A percentile compares a stretch with the other conserved stretches of the same genome.
Evolutionary conservation across 2,797 vertebrate genomes (phyloP).

Genomic region (Rhinoraja longicauda): DNA sequence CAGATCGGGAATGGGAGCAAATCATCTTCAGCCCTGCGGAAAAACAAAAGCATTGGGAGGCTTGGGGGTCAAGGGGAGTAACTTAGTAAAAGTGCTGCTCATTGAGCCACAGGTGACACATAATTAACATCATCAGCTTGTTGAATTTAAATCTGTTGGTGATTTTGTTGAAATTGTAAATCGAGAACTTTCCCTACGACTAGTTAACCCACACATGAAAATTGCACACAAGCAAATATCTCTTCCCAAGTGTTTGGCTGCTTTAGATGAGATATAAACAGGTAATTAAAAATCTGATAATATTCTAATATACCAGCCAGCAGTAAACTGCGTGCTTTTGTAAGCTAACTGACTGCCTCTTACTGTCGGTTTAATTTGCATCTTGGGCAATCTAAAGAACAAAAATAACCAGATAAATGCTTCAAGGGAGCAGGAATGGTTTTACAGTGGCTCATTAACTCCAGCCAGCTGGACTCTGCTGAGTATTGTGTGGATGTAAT

Average conservation of each 20-base stretch:
- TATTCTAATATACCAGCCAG: background rate
- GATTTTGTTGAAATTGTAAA: background rate
- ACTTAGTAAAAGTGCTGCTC: background rate
- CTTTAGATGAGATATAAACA: background rate
- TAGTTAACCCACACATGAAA: background rate
- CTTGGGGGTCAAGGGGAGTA: too few species aligned
- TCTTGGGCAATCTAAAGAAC: conserved; percentile 11
- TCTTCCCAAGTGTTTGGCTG: background rate
- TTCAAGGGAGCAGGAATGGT: conserved; percentile 12
- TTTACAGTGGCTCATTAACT: conserved; percentile 15
- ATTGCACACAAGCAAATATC: background rate
- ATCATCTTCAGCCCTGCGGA: too few species aligned
- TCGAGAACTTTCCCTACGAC: background rate
- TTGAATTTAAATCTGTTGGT: background rate
- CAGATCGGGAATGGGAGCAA: too few species aligned
- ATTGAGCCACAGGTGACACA: background rate
- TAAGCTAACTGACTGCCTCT: background rate
- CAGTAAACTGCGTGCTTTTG: background rate
- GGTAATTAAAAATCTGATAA: background rate
- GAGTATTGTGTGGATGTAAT: background rate
- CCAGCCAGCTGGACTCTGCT: conserved; percentile 15
- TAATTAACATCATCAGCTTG: background rate
- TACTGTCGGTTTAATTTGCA: background rate
- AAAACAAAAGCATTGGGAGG: too few species aligned
- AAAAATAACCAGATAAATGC: conserved; percentile 13